Base-by-base conservation (phyloP, 2,797 vertebrate species). In the Labroides dimidiatus region DNA sequence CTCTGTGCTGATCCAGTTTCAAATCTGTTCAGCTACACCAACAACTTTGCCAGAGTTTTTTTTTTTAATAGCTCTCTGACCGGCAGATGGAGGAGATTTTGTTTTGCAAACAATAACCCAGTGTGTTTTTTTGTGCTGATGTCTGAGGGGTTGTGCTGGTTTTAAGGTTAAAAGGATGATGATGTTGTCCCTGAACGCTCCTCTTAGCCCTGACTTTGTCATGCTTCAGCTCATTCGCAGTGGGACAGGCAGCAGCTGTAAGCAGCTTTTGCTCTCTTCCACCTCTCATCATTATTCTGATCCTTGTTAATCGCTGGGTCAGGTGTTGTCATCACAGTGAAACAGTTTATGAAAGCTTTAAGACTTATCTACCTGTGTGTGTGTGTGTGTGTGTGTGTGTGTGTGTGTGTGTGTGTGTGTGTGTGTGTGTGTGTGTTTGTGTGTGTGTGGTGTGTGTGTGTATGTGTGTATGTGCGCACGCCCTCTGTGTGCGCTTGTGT, bases 231-330 rank as follows among this genome's bases (percentile, higher is more conserved):
- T 70, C 8, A 2, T 64, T 82, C 36, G 17, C 64, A 69, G 51
- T n/a, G 27, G 14, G 24, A 80, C 63, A 76, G 45, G 69, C 41
- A 69, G 66, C 61, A 45, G 41, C 78, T 42, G 48, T 77, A 86
- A 88, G 88, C 79, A 67, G 77, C 82, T 86, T 88, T 85, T 53
- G 30, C 64, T 62, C 71, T 43, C 53, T 62, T 63, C 50, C 66
- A 39, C 69, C 62, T 77, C 71, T 77, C 75, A 75, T 80, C 81
- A 56, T 79, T 54, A 24, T 57, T 66, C 77, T 84, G 70, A 82
- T 83, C 80, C 76, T 57, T 60, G 75, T 67, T 86, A 84, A 82
- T 70, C 53, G 21, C 1, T 2, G 37, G 71, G 72, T 84, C 80
- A 75, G 65, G 67, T 80, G 80, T 70, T 66, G 36, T 61, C 72